phyloP scores from a whole-genome alignment of 2,113 vertebrate genomes.

The Trogon surrucura region DNA sequence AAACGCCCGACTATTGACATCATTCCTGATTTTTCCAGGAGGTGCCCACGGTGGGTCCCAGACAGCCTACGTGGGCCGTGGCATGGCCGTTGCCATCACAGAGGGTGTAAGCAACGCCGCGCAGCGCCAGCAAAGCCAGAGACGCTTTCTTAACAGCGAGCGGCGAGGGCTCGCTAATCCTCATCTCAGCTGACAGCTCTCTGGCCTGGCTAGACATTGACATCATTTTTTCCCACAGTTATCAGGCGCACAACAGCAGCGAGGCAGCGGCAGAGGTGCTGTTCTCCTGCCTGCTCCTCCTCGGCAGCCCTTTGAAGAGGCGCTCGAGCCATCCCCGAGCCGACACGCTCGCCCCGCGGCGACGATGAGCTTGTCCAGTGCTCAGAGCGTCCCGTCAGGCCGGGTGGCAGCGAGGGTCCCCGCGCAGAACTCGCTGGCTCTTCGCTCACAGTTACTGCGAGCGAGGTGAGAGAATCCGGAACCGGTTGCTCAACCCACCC shows the following conservation, averaged over 20 bases:
- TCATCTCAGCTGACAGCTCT: neutral
- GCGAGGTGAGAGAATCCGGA: no score
- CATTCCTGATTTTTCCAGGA: neutral
- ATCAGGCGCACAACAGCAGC: neutral
- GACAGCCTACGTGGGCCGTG: neutral
- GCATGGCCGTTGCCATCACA: neutral
- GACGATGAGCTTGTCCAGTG: neutral
- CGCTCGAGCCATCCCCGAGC: fast-evolving
- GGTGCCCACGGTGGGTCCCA: neutral
- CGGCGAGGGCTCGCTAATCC: conserved; percentile 17
- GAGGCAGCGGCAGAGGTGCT: neutral
- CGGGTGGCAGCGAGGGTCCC: neutral
- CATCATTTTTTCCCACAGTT: conserved; percentile 15
- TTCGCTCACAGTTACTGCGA: no score
- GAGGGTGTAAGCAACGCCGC: neutral
- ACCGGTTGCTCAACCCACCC: neutral
- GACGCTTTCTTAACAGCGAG: neutral
- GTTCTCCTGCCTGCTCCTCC: neutral
- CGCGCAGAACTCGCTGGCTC: no score
- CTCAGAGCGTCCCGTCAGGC: neutral
- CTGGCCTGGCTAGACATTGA: conserved; percentile 16
- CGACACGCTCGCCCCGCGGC: neutral
- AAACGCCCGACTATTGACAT: neutral
- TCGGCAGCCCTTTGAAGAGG: fast-evolving
- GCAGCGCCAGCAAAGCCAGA: neutral